A percentile compares a stretch with the other conserved stretches of the same genome.
These are phyloP conservation scores for Ochotona curzoniae DNA, from an alignment of 2,113 vertebrate species.

Conservation along the genomic window DNA sequence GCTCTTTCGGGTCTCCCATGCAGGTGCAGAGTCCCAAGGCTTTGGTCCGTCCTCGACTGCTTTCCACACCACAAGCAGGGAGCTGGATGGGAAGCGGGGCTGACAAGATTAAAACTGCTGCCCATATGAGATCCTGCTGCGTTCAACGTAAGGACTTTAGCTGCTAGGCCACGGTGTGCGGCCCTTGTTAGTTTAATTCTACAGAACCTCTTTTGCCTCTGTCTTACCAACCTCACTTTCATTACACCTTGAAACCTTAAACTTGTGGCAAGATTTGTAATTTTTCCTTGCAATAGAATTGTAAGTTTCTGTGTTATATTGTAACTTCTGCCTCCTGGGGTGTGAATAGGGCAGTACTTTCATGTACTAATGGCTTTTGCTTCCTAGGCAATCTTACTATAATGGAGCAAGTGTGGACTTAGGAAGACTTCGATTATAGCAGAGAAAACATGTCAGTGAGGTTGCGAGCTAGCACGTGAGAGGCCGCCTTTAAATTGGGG, in stretches of 20 bases:
- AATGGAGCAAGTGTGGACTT: neutral
- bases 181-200: slow-evolving; percentile 5
- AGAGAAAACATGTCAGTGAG: neutral
- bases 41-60: too few species aligned
- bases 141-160: too few species aligned
- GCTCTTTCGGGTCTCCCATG: too few species aligned
- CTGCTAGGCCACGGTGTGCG: too few species aligned
- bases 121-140: too few species aligned
- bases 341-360: neutral
- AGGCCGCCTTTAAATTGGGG: neutral
- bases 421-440: neutral
- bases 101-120: too few species aligned
- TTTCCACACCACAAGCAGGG: too few species aligned
- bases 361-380: neutral
- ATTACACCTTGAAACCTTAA: neutral
- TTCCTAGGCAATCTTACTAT: neutral
- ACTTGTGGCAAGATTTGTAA: neutral
- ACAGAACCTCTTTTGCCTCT: neutral
- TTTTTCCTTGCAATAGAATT: slow-evolving; percentile 36
- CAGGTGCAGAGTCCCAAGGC: too few species aligned
- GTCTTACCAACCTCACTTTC: neutral
- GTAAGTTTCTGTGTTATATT: slow-evolving; percentile 29
- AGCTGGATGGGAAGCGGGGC: too few species aligned
- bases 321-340: neutral
- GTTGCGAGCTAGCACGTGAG: neutral